Conservation (phyloP, 2,888 invertebrate species). For the Dicranocentrus wangi region DNA sequence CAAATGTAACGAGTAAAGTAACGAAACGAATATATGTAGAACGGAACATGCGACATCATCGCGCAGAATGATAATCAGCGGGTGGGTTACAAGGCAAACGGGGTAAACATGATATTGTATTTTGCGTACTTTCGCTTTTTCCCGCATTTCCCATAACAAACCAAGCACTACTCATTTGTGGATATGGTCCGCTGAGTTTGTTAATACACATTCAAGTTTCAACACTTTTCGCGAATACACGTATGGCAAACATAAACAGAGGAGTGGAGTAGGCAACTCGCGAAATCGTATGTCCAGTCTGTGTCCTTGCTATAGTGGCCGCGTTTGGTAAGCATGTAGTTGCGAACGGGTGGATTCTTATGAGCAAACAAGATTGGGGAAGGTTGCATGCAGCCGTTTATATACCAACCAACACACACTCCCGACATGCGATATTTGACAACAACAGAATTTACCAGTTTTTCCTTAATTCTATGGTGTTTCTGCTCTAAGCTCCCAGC, state of each 20-base stretch:
- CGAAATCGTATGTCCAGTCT: neutral
- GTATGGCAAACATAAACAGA: neutral
- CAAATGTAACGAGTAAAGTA: slow-evolving; percentile 34
- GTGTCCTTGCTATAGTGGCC: too few species aligned
- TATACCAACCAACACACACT: too few species aligned
- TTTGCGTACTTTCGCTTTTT: neutral
- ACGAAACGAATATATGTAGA: slow-evolving; percentile 1
- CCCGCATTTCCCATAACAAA: neutral
- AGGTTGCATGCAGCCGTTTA: too few species aligned
- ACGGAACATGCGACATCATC: slow-evolving; percentile 19
- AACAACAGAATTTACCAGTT: neutral
- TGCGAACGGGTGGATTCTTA: too few species aligned
- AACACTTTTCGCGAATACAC: neutral
- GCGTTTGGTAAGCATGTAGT: too few species aligned
- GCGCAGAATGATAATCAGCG: slow-evolving; percentile 18
- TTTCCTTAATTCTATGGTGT: neutral
- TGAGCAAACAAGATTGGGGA: too few species aligned
- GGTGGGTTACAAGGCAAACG: neutral
- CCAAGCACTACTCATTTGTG: neutral
- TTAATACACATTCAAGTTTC: neutral
- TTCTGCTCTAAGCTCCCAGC: slow-evolving; percentile 1
- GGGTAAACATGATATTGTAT: slow-evolving; percentile 11
- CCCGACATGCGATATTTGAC: neutral
- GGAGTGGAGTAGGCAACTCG: neutral
- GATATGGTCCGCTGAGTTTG: neutral